Percentiles rank a stretch among this genome's conserved stretches.
These are phyloP conservation scores for Henricia sp. DNA, from an alignment of 53 echinoderm and acorn worm species.

Conservation along the genomic window DNA sequence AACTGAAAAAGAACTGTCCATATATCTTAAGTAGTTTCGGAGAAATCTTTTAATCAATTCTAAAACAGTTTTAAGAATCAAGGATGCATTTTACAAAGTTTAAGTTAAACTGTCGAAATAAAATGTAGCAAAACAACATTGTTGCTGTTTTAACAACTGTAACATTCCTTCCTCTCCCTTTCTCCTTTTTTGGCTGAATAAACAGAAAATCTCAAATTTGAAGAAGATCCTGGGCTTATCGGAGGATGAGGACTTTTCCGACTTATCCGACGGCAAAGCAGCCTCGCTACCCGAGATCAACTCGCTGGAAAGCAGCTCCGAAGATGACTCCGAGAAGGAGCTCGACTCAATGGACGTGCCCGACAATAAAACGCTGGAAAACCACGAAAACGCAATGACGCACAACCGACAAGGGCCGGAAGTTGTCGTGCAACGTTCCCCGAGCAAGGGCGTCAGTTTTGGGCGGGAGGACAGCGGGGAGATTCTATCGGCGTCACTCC, in stretches of 20 bases:
- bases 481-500: conserved; percentile 80
- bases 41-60: too few species aligned
- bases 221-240: conserved; percentile 72
- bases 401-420: neutral
- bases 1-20: too few species aligned
- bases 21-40: too few species aligned
- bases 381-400: conserved; percentile 10
- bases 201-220: conserved; percentile 83
- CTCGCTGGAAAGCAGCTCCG: conserved; percentile 55
- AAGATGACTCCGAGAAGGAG: conserved; percentile 46
- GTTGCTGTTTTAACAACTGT: too few species aligned
- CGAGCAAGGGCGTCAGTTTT: conserved; percentile 52
- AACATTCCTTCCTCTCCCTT: too few species aligned
- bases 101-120: too few species aligned
- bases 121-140: too few species aligned
- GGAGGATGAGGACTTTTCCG: conserved; percentile 20
- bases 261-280: conserved; percentile 42
- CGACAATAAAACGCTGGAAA: conserved; percentile 66
- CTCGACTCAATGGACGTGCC: conserved; percentile 28
- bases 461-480: conserved; percentile 87
- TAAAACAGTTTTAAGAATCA: too few species aligned
- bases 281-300: conserved; percentile 47
- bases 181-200: neutral
- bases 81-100: too few species aligned
- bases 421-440: conserved; percentile 9